Evolutionary conservation across 1,140 invertebrate genomes (phyloP).

Genomic region (Bicyclus anynana): DNA sequence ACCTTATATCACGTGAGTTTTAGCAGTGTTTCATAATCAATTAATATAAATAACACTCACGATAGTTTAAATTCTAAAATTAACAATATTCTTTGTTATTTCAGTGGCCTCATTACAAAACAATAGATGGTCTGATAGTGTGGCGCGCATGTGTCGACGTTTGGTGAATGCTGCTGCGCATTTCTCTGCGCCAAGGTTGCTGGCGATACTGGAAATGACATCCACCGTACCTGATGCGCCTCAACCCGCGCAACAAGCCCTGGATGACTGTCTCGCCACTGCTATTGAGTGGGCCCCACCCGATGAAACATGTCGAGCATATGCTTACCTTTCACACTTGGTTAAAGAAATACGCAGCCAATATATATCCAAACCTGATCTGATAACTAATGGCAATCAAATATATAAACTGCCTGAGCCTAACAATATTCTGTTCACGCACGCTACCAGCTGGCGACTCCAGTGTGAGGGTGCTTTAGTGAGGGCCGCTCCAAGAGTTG

Average conservation of each 20-base stretch:
- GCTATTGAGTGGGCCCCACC: conserved; percentile 59
- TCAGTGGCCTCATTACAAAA: conserved; percentile 48
- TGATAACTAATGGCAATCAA: conserved; percentile 36
- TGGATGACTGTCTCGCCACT: conserved; percentile 51
- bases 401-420: conserved; percentile 18
- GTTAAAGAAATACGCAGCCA: conserved; percentile 38
- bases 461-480: conserved; percentile 52
- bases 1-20: too few species aligned
- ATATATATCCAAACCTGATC: conserved; percentile 39
- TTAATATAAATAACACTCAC: too few species aligned
- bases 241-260: conserved; percentile 36
- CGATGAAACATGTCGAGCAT: conserved; percentile 48
- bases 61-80: neutral
- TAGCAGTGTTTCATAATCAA: too few species aligned
- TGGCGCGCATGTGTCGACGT: conserved; percentile 49
- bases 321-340: conserved; percentile 41
- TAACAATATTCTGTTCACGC: conserved; percentile 31
- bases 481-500: conserved; percentile 43
- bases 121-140: conserved; percentile 49
- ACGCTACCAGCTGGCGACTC: conserved; percentile 45
- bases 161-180: conserved; percentile 54
- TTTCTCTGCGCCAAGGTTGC: conserved; percentile 45
- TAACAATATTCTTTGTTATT: conserved; percentile 8
- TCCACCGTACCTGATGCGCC: conserved; percentile 29
- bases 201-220: conserved; percentile 33